These are phyloP conservation scores for Dallia pectoralis DNA, from an alignment of 2,797 vertebrate genomes.

Conservation along the genomic window DNA sequence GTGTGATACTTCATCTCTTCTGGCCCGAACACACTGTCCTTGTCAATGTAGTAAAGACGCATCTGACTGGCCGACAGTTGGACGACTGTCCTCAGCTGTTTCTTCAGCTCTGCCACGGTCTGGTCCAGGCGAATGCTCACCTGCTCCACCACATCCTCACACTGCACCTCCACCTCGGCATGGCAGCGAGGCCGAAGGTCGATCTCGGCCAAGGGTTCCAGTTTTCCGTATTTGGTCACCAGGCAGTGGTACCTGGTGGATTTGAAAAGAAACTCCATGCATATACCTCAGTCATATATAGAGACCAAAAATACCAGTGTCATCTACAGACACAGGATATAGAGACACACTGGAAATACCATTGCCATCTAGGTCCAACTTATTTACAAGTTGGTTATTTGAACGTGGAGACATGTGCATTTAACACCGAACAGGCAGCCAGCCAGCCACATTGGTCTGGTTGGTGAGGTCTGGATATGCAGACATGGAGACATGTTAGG, in stretches of 20 bases:
- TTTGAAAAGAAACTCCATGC: neutral
- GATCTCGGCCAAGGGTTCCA: constrained; percentile 92
- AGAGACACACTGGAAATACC: too few relatives aligned
- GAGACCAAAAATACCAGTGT: too few relatives aligned
- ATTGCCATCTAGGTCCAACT: too few relatives aligned
- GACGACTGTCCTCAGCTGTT: constrained; percentile 87
- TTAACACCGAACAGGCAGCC: too few relatives aligned
- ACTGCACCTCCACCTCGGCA: constrained; percentile 91
- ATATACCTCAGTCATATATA: constrained; percentile 19
- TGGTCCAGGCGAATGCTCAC: constrained; percentile 91
- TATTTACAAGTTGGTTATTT: too few relatives aligned
- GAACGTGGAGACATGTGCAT: too few relatives aligned
- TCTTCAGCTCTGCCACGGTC: constrained; percentile 93
- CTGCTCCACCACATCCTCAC: constrained; percentile 89
- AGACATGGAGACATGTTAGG: too few relatives aligned
- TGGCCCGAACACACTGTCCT: constrained; percentile 85
- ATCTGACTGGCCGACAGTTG: constrained; percentile 89
- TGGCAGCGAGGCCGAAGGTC: constrained; percentile 92
- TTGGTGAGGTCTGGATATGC: too few relatives aligned
- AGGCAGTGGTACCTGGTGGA: constrained; percentile 86
- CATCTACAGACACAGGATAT: too few relatives aligned
- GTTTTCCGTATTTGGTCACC: constrained; percentile 92
- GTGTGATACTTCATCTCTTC: constrained; percentile 96
- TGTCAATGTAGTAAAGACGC: constrained; percentile 94
- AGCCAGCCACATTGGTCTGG: too few relatives aligned